These are phyloP conservation scores for Nematopogon swammerdamellus DNA, from an alignment of 2,888 invertebrate genomes.

Conservation along the genomic window DNA sequence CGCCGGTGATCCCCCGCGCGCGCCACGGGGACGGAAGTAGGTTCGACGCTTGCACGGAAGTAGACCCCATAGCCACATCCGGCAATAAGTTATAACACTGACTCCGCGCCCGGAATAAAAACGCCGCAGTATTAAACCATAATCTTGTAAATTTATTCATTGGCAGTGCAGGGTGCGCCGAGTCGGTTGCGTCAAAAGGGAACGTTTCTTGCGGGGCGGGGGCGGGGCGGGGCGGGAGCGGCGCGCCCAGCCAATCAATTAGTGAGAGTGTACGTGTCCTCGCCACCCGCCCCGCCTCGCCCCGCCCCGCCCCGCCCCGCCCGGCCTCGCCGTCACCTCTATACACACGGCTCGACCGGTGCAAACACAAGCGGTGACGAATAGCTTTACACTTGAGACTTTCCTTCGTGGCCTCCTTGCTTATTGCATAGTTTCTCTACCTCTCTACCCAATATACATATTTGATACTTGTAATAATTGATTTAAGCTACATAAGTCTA, in stretches of 20 bases:
- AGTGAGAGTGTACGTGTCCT: slow-evolving; percentile 18
- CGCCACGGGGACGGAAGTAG: too few relatives aligned
- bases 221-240: slow-evolving; percentile 23
- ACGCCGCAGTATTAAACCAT: slow-evolving; percentile 24
- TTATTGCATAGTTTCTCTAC: too few relatives aligned
- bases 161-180: slow-evolving; percentile 12
- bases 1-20: too few relatives aligned
- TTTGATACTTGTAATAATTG: too few relatives aligned
- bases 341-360: slow-evolving; percentile 23
- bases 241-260: slow-evolving; percentile 45
- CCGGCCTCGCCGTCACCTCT: slow-evolving; percentile 36
- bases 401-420: too few relatives aligned
- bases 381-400: too few relatives aligned
- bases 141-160: slow-evolving; percentile 34
- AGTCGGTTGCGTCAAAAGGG: slow-evolving; percentile 10
- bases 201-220: slow-evolving; percentile 7
- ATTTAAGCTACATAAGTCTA: too few relatives aligned
- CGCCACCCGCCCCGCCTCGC: slow-evolving; percentile 8
- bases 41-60: too few relatives aligned
- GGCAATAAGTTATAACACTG: slow-evolving; percentile 1
- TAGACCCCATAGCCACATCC: too few relatives aligned
- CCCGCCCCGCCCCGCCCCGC: slow-evolving; percentile 40
- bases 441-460: too few relatives aligned
- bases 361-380: neutral
- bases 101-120: slow-evolving; percentile 13